Conservation (phyloP, 2,888 invertebrate genomes). For the Polietes domitor region DNA sequence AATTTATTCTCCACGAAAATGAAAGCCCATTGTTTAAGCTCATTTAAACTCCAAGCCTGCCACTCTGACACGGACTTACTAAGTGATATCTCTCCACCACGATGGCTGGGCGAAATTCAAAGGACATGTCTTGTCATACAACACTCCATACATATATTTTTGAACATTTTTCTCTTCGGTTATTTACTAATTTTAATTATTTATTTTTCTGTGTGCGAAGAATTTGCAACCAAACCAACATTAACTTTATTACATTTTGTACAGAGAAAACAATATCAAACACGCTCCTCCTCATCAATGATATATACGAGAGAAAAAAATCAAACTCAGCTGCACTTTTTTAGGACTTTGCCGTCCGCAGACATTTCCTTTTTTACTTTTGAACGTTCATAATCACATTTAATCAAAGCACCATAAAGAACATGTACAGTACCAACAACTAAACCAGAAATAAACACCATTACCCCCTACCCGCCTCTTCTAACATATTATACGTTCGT, state of each 20-base stretch:
- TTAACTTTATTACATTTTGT: conserved; percentile 13
- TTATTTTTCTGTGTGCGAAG: neutral
- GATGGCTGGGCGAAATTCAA: too few species aligned
- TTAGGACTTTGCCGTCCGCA: neutral
- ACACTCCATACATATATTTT: too few species aligned
- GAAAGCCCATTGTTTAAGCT: too few species aligned
- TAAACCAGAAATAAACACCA: conserved; percentile 1
- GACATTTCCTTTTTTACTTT: neutral
- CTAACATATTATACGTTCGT: too few species aligned
- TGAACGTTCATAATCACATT: conserved; percentile 15
- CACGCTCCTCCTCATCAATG: neutral
- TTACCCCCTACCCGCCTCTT: neutral
- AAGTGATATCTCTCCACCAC: too few species aligned
- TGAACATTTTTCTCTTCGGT: too few species aligned
- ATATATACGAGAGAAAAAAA: neutral
- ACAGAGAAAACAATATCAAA: conserved; percentile 3
- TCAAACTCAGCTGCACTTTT: neutral
- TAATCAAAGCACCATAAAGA: neutral
- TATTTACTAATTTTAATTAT: too few species aligned
- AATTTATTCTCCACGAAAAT: too few species aligned
- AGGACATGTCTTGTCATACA: too few species aligned
- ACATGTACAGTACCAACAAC: conserved; percentile 17
- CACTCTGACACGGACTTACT: too few species aligned
- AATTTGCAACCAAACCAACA: conserved; percentile 12
- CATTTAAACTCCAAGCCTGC: too few species aligned